Percentiles rank a stretch among this genome's conserved stretches.
Conservation (phyloP, 2,888 invertebrate genomes). For the Lucinisca nassula region DNA sequence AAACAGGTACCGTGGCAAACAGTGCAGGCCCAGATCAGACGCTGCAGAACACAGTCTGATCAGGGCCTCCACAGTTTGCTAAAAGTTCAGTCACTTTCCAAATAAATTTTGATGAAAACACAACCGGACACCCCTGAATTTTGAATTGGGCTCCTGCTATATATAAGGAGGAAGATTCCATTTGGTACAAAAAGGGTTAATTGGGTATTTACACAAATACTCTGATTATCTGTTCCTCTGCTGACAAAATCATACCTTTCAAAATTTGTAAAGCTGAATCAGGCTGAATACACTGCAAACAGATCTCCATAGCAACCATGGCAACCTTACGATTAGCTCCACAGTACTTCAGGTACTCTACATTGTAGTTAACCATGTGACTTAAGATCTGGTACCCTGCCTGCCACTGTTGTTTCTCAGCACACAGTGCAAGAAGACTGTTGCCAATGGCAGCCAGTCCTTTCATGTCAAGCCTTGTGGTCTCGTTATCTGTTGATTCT, state of each 20-base stretch:
- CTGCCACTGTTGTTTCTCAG: background rate
- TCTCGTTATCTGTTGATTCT: background rate
- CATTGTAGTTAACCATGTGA: background rate
- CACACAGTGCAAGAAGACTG: background rate
- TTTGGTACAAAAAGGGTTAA: too few relatives aligned
- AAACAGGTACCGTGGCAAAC: too few relatives aligned
- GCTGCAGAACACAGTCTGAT: too few relatives aligned
- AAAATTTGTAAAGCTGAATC: background rate
- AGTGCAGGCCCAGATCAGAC: too few relatives aligned
- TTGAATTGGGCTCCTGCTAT: too few relatives aligned
- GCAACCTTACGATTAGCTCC: background rate
- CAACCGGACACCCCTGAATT: too few relatives aligned
- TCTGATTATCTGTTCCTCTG: too few relatives aligned
- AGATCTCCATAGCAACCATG: background rate
- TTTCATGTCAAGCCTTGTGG: background rate
- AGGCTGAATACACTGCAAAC: background rate
- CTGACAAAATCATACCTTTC: background rate
- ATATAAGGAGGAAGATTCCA: too few relatives aligned
- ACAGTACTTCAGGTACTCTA: background rate
- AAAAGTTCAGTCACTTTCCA: too few relatives aligned
- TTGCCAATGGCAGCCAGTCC: background rate
- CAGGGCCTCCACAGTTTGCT: too few relatives aligned
- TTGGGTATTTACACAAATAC: too few relatives aligned
- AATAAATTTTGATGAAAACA: too few relatives aligned
- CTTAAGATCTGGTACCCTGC: background rate